These are phyloP conservation scores for Colostygia pectinataria DNA, from an alignment of 2,888 invertebrate genomes.

Conservation along the genomic window DNA sequence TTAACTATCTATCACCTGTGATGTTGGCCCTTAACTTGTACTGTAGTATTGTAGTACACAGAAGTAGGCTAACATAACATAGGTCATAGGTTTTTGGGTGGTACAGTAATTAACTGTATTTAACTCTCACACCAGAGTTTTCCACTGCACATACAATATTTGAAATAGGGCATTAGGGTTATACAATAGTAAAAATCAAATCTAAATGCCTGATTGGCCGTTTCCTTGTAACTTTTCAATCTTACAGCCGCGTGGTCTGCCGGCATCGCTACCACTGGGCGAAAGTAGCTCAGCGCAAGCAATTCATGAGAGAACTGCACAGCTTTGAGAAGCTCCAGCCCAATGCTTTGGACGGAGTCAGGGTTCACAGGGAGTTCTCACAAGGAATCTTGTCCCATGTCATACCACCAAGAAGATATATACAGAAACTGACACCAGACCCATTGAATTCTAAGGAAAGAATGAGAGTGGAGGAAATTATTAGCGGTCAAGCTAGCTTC, in stretches of 20 bases:
- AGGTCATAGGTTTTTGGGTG: too few species aligned
- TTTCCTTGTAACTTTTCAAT: not conserved
- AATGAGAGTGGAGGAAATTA: constrained; percentile 73
- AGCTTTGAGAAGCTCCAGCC: constrained; percentile 84
- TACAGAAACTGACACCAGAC: constrained; percentile 71
- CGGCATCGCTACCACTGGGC: constrained; percentile 83
- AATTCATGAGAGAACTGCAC: constrained; percentile 84
- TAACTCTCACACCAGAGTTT: too few species aligned
- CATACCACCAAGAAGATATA: constrained; percentile 70
- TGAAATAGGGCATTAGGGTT: too few species aligned
- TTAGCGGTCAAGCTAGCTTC: constrained; percentile 64
- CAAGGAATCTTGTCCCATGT: constrained; percentile 79
- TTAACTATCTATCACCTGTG: too few species aligned
- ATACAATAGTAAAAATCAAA: too few species aligned
- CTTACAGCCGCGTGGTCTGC: constrained; percentile 84
- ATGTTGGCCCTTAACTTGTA: too few species aligned
- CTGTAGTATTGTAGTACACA: too few species aligned
- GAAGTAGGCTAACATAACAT: too few species aligned
- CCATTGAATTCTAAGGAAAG: constrained; percentile 63
- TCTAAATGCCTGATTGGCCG: not conserved
- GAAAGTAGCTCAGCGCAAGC: constrained; percentile 76
- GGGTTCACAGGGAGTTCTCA: constrained; percentile 85
- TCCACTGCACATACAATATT: too few species aligned
- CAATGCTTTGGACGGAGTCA: constrained; percentile 84
- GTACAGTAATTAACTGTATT: too few species aligned